Percentiles rank a stretch among this genome's conserved stretches.
Conservation (phyloP, 2,888 invertebrate species). For the Mystacides longicornis region DNA sequence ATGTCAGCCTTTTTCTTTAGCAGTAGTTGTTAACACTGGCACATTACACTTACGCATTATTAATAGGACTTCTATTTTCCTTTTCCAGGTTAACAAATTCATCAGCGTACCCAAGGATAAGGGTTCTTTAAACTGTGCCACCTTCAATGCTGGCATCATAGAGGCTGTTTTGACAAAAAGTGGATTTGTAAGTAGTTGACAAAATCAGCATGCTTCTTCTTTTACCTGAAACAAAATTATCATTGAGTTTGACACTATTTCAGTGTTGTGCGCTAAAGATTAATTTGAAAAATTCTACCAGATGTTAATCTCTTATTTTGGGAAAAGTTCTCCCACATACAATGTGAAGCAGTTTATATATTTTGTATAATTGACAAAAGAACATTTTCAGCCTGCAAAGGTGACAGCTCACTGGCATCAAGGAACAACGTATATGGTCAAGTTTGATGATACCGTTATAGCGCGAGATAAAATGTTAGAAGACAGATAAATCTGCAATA, state of each 20-base stretch:
- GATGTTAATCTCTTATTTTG: too few species aligned
- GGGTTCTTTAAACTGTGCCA: constrained; percentile 93
- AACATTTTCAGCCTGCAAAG: constrained; percentile 82
- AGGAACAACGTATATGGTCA: constrained; percentile 98
- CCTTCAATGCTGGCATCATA: constrained; percentile 96
- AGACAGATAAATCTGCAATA: constrained; percentile 55
- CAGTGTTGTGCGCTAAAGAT: too few species aligned
- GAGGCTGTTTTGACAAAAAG: constrained; percentile 91
- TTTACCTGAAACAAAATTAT: too few species aligned
- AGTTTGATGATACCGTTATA: constrained; percentile 91
- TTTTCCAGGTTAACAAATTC: constrained; percentile 70
- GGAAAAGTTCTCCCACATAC: too few species aligned
- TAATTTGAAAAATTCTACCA: too few species aligned
- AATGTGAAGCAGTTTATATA: too few species aligned
- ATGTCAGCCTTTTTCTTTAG: neutral
- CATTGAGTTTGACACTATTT: too few species aligned
- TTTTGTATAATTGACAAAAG: too few species aligned
- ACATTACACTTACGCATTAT: neutral
- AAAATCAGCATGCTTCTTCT: neutral
- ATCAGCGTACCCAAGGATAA: constrained; percentile 98
- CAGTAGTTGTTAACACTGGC: too few species aligned
- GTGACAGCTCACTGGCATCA: constrained; percentile 99
- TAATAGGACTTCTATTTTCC: neutral
- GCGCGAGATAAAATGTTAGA: constrained; percentile 85
- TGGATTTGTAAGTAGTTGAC: constrained; percentile 79